Evolutionary conservation across 1,140 invertebrate genomes (phyloP), one percentile per base, ranked within the genome.

Genomic region (Drosophila sulfurigaster): DNA sequence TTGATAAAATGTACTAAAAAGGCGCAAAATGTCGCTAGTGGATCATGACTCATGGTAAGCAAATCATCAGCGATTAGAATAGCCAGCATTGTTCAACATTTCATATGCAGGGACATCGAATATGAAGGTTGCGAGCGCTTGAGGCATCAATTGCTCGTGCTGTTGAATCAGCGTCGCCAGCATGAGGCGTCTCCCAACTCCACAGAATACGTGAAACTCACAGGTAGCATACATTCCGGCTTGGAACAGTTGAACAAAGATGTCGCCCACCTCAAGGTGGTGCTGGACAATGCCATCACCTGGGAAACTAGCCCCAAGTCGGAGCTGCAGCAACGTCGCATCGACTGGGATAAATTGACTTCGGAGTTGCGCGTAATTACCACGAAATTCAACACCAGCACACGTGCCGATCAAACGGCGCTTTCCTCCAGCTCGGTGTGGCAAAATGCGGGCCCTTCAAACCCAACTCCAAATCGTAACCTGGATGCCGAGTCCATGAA

Each of bases 121-220:
- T 94, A 95, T 90, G 95, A 96, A 70, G 93, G 94, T 0, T 96
- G 95, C 78, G 95, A 96, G 81, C 94, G 94, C 58, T 79, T 96
- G 2, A 94, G 94, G 68, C 93, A 95, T 63, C 94, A 95, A 72
- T 94, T 96, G 46, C 94, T 95, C 91, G 94, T 94, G 73, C 93
- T 95, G 73, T 67, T 96, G 0, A 94, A 94, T 1, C 70, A 93
- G 25, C 93, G 95, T 41, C 93, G 95, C 78, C 92, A 93, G 64
- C 91, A 20, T 79, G 93, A 25, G 94, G 43, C 20, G 1, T 10
- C 93, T 79, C 92, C 92, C 1, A 94, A 94, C 5, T 92, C 69
- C 1, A 93, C 38, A 1, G 41, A 77, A n/a, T 87, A 78, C 16
- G 64, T 73, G 1, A 51, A 92, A 75, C 82, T 95, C 30, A 95